A percentile compares a stretch with the other conserved stretches of the same genome.
These are phyloP conservation scores for Euproctis similis DNA, from an alignment of 2,888 invertebrate species.

Conservation along the genomic window DNA sequence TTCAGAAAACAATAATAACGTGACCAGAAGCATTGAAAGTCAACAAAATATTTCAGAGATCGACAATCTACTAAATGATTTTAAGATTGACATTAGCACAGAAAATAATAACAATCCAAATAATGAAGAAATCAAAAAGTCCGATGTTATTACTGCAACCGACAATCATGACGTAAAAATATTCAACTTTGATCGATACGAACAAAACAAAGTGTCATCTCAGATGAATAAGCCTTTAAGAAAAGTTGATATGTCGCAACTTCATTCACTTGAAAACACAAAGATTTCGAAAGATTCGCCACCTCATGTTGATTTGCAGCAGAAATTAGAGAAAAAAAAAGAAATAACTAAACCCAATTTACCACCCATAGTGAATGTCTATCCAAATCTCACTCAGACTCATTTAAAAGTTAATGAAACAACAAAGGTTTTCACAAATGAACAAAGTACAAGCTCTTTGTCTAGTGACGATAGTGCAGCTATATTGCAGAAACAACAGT, in stretches of 20 bases:
- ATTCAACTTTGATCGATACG: slow-evolving; percentile 72
- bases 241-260: slow-evolving; percentile 66
- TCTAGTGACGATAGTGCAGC: slow-evolving; percentile 74
- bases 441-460: slow-evolving; percentile 68
- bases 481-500: slow-evolving; percentile 76
- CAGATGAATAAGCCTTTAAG: slow-evolving; percentile 52
- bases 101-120: slow-evolving; percentile 40
- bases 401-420: slow-evolving; percentile 65
- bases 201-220: slow-evolving; percentile 55
- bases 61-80: slow-evolving; percentile 58
- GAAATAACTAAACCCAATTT: slow-evolving; percentile 42
- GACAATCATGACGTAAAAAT: slow-evolving; percentile 63
- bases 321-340: slow-evolving; percentile 41
- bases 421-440: slow-evolving; percentile 63
- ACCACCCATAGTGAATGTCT: slow-evolving; percentile 63
- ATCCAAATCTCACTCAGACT: slow-evolving; percentile 66
- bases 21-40: slow-evolving; percentile 50
- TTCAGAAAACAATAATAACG: slow-evolving; percentile 61
- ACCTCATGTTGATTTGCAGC: slow-evolving; percentile 35
- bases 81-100: slow-evolving; percentile 36
- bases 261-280: slow-evolving; percentile 64
- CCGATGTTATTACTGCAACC: slow-evolving; percentile 33
- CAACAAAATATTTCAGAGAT: slow-evolving; percentile 52
- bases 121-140: slow-evolving; percentile 28
- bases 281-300: slow-evolving; percentile 67